A percentile compares a stretch with the other conserved stretches of the same genome.
Evolutionary conservation across 2,113 vertebrate species (phyloP).

Genomic region (Callopanchax toddi): DNA sequence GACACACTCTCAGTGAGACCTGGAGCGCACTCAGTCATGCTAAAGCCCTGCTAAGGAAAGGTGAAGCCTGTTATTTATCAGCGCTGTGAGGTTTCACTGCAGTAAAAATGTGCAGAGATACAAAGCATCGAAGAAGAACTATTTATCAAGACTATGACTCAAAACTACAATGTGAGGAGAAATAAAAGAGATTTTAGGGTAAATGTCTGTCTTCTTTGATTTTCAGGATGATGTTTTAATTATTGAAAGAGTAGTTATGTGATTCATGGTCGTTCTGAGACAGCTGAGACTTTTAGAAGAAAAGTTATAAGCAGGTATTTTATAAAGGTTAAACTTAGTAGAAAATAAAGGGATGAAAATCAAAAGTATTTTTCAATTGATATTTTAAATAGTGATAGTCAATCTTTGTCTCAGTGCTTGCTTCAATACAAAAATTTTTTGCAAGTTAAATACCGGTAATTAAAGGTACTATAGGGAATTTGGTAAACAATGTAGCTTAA

Average conservation of each 20-base stretch:
- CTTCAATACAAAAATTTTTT: too few species aligned
- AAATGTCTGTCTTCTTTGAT: constrained; percentile 20
- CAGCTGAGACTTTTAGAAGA: background rate
- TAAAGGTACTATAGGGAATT: too few species aligned
- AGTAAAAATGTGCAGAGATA: constrained; percentile 62
- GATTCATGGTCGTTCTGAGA: constrained; percentile 18
- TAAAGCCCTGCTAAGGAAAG: constrained; percentile 58
- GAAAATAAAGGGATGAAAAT: too few species aligned
- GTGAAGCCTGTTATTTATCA: constrained; percentile 73
- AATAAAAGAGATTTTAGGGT: constrained; percentile 29
- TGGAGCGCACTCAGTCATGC: constrained; percentile 67
- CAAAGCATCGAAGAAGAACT: constrained; percentile 57
- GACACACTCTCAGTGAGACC: constrained; percentile 65
- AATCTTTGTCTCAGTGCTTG: too few species aligned
- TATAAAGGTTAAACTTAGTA: too few species aligned
- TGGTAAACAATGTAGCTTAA: too few species aligned
- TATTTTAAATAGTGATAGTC: too few species aligned
- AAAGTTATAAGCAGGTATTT: background rate
- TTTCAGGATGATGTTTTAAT: constrained; percentile 16
- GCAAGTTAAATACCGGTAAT: too few species aligned
- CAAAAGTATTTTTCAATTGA: too few species aligned
- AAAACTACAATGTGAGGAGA: constrained; percentile 32
- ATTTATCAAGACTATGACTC: constrained; percentile 47
- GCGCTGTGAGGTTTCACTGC: constrained; percentile 59
- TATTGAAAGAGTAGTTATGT: background rate